Conservation (phyloP, 2,797 vertebrate genomes). For the Gymnoscopelus braueri region DNA sequence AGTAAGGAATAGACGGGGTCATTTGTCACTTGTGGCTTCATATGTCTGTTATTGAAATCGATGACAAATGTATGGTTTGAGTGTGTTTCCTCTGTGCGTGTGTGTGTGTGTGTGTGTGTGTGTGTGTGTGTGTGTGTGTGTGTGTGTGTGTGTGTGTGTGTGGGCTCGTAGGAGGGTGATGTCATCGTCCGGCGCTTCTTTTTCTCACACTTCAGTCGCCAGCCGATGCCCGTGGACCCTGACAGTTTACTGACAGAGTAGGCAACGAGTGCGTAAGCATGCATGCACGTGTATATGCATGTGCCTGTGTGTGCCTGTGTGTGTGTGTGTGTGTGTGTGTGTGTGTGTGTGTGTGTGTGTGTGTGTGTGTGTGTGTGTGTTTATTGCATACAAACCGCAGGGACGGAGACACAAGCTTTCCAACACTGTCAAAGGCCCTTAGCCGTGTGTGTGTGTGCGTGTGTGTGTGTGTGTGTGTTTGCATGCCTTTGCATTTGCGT, state of each 20-base stretch:
- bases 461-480: slow-evolving; percentile 1
- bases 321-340: slow-evolving; percentile 19
- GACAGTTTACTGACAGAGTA: slow-evolving; percentile 63
- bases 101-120: slow-evolving; percentile 23
- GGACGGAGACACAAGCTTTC: slow-evolving; percentile 36
- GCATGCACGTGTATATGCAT: neutral
- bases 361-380: slow-evolving; percentile 7
- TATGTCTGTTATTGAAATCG: slow-evolving; percentile 66
- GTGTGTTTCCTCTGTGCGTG: slow-evolving; percentile 23
- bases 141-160: slow-evolving; percentile 16
- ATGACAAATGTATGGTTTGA: slow-evolving; percentile 64
- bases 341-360: slow-evolving; percentile 6
- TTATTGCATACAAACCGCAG: slow-evolving; percentile 31
- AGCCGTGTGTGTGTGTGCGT: slow-evolving; percentile 1
- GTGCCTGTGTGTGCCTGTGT: slow-evolving; percentile 19
- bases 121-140: slow-evolving; percentile 11
- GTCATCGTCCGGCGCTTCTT: slow-evolving; percentile 58
- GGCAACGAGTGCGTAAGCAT: neutral
- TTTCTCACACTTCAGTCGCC: slow-evolving; percentile 56
- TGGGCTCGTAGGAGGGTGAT: slow-evolving; percentile 58
- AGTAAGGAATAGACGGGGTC: slow-evolving; percentile 49
- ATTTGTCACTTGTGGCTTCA: slow-evolving; percentile 74
- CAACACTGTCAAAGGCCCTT: slow-evolving; percentile 37
- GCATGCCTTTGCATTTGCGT: neutral
- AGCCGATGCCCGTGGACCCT: slow-evolving; percentile 44